Evolutionary conservation across 2,797 vertebrate genomes (phyloP).

Genomic region (Sebastes minor): DNA sequence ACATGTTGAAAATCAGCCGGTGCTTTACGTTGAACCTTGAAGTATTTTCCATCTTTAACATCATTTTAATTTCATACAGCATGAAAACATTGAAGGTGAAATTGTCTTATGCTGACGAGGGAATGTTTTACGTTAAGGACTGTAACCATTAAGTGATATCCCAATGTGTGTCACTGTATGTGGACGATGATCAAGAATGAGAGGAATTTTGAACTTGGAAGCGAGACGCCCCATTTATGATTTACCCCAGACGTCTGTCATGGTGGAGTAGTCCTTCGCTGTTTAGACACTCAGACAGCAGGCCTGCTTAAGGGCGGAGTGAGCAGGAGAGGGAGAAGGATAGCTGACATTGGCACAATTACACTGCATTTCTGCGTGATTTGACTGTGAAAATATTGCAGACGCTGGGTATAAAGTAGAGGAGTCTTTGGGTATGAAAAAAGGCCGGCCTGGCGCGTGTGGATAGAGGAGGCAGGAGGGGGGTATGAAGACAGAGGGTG

Average conservation of each 20-base stretch:
- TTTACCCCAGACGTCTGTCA: constrained; percentile 36
- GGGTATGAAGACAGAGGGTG: constrained; percentile 47
- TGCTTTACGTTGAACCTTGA: background rate
- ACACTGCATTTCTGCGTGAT: constrained; percentile 79
- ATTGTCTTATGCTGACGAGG: background rate
- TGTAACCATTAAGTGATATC: background rate
- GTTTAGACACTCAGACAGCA: constrained; percentile 25
- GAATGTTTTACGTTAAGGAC: background rate
- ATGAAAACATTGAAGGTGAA: background rate
- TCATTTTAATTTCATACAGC: constrained; percentile 10
- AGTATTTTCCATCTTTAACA: constrained; percentile 22
- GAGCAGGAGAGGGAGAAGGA: constrained; percentile 35
- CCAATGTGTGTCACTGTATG: constrained; percentile 5
- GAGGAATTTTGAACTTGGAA: constrained; percentile 41
- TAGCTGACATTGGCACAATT: constrained; percentile 72
- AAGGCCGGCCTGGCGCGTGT: constrained; percentile 7
- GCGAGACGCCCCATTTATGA: constrained; percentile 27
- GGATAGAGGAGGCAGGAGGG: constrained; percentile 18
- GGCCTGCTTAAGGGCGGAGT: constrained; percentile 40
- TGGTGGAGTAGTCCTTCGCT: constrained; percentile 28
- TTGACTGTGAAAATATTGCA: constrained; percentile 70
- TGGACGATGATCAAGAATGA: constrained; percentile 13
- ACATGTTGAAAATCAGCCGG: constrained; percentile 15
- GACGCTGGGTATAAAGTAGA: constrained; percentile 22
- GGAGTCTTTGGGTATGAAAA: constrained; percentile 24